phyloP scores from a whole-genome alignment of 2,888 invertebrate genomes.

The Oegoconia quadripuncta region DNA sequence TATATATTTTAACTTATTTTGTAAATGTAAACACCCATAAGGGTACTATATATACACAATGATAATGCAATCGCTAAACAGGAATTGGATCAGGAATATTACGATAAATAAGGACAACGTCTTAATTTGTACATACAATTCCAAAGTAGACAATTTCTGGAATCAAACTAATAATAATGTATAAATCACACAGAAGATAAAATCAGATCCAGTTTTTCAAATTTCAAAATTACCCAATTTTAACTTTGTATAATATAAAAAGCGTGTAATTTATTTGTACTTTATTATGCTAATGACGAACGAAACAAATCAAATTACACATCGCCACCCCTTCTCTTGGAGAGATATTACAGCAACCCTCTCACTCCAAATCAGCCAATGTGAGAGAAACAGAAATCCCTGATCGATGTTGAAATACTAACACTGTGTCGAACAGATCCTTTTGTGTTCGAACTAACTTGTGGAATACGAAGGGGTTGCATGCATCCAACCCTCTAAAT shows the following conservation, averaged over 20 bases:
- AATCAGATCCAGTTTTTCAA: no score
- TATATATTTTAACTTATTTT: no score
- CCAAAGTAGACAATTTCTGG: no score
- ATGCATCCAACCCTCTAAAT: slow-evolving; percentile 31
- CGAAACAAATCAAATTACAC: slow-evolving; percentile 16
- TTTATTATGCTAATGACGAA: slow-evolving; percentile 16
- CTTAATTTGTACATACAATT: no score
- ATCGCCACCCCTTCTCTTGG: neutral
- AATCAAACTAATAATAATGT: no score
- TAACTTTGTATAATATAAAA: neutral
- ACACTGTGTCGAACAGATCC: neutral
- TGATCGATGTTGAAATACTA: slow-evolving; percentile 8
- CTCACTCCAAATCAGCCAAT: neutral
- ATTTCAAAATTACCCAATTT: no score
- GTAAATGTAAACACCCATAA: no score
- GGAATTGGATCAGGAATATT: no score
- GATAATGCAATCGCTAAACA: no score
- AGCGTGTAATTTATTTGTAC: slow-evolving; percentile 6
- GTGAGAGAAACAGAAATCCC: neutral
- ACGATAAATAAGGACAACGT: no score
- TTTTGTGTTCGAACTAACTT: neutral
- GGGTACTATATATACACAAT: no score
- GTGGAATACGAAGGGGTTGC: slow-evolving; percentile 28
- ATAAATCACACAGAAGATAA: no score
- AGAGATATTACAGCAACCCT: neutral